These are phyloP conservation scores for Dryobates pubescens DNA, from an alignment of 2,797 vertebrate genomes.

Conservation along the genomic window DNA sequence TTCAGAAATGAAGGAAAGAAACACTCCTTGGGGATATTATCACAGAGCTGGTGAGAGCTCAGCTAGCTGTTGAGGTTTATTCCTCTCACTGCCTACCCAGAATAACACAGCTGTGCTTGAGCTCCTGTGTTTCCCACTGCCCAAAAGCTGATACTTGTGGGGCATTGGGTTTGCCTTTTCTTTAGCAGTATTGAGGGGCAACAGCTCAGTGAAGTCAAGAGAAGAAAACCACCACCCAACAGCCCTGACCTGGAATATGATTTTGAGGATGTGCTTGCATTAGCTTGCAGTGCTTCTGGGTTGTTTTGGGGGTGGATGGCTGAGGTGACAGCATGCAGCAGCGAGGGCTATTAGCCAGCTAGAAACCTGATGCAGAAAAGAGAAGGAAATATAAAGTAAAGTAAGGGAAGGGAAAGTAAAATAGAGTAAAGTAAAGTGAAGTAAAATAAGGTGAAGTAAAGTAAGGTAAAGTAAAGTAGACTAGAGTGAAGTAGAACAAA, in stretches of 20 bases:
- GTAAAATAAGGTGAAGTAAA: neutral
- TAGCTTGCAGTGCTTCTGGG: neutral
- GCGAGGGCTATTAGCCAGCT: neutral
- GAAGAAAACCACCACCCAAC: neutral
- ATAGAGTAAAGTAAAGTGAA: no score
- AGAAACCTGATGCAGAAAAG: neutral
- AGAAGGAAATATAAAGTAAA: no score
- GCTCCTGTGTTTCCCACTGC: neutral
- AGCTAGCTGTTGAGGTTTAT: neutral
- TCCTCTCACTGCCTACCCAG: neutral
- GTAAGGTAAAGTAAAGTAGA: no score
- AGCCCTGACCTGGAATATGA: neutral
- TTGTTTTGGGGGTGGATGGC: neutral
- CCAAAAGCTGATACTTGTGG: neutral
- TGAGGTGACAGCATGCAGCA: neutral
- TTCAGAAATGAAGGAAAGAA: slow-evolving; percentile 37
- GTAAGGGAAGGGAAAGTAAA: no score
- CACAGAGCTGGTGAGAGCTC: neutral
- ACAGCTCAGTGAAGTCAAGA: neutral
- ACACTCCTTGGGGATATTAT: neutral
- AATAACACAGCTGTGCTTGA: slow-evolving; percentile 4
- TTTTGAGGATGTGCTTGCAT: neutral
- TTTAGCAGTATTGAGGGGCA: neutral
- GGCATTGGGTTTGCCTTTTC: neutral
- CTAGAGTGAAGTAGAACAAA: no score